These are phyloP conservation scores for Drosophila tristis DNA, from an alignment of 1,140 invertebrate genomes.

Conservation along the genomic window DNA sequence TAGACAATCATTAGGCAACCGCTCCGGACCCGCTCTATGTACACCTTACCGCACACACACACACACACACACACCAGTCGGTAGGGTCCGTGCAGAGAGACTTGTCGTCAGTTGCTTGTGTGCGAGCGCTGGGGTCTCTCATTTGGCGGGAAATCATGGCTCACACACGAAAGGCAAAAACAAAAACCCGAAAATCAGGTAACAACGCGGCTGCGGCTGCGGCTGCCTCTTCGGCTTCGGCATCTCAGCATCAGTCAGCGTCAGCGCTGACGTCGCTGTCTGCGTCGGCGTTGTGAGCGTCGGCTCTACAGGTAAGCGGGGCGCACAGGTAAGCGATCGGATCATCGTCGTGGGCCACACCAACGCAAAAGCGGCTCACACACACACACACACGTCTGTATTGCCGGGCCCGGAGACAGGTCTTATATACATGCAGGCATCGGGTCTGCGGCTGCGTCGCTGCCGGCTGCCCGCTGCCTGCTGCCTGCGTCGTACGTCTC, in stretches of 20 bases:
- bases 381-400: slow-evolving; percentile 7
- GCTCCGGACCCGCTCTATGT: slow-evolving; percentile 25
- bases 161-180: slow-evolving; percentile 58
- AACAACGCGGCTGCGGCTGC: slow-evolving; percentile 46
- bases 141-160: slow-evolving; percentile 79
- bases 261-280: slow-evolving; percentile 4
- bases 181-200: slow-evolving; percentile 82
- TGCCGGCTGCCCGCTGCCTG: slow-evolving; percentile 9
- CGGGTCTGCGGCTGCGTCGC: slow-evolving; percentile 34
- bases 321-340: slow-evolving; percentile 53
- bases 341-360: slow-evolving; percentile 63
- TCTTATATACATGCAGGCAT: slow-evolving; percentile 55
- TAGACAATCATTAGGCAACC: slow-evolving; percentile 69
- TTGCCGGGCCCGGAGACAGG: slow-evolving; percentile 16
- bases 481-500: slow-evolving; percentile 54
- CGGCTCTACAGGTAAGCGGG: slow-evolving; percentile 46
- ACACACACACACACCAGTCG: slow-evolving; percentile 19
- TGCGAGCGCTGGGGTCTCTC: slow-evolving; percentile 61
- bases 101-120: slow-evolving; percentile 56
- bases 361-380: slow-evolving; percentile 61
- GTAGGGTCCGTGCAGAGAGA: slow-evolving; percentile 44
- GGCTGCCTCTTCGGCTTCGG: slow-evolving; percentile 13
- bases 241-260: slow-evolving; percentile 13
- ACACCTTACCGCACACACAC: slow-evolving; percentile 58
- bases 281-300: slow-evolving; percentile 15